Conservation (phyloP, 1,140 invertebrate species). For the Phocides pigmalion region DNA sequence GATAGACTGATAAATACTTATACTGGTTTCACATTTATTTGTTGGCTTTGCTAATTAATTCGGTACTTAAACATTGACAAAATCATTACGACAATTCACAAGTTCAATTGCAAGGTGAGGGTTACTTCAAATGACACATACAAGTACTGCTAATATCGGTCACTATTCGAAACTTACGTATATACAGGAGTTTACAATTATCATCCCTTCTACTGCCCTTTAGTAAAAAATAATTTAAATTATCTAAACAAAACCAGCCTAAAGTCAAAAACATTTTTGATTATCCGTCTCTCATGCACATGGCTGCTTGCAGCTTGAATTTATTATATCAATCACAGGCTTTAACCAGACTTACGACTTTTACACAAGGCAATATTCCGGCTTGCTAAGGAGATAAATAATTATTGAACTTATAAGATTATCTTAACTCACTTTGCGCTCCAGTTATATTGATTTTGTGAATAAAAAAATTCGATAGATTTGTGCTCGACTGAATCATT, state of each 20-base stretch:
- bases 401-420: no score
- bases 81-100: constrained; percentile 47
- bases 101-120: constrained; percentile 58
- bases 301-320: constrained; percentile 35
- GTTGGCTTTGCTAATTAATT: constrained; percentile 69
- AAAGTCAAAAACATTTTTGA: constrained; percentile 47
- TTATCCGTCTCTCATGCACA: constrained; percentile 49
- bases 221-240: constrained; percentile 61
- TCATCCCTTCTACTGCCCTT: constrained; percentile 55
- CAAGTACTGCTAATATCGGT: constrained; percentile 45
- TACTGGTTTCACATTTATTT: constrained; percentile 74
- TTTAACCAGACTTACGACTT: constrained; percentile 24
- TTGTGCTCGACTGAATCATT: no score
- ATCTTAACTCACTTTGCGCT: no score
- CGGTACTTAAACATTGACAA: constrained; percentile 70
- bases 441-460: no score
- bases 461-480: no score
- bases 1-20: constrained; percentile 79
- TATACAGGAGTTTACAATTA: constrained; percentile 69
- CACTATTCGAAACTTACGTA: constrained; percentile 66
- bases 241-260: constrained; percentile 34
- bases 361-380: constrained; percentile 21
- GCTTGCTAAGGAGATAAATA: constrained; percentile 6
- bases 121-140: constrained; percentile 43
- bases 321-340: constrained; percentile 33